Conservation (phyloP, 2,888 invertebrate species). For the Syrista parreyssii region DNA sequence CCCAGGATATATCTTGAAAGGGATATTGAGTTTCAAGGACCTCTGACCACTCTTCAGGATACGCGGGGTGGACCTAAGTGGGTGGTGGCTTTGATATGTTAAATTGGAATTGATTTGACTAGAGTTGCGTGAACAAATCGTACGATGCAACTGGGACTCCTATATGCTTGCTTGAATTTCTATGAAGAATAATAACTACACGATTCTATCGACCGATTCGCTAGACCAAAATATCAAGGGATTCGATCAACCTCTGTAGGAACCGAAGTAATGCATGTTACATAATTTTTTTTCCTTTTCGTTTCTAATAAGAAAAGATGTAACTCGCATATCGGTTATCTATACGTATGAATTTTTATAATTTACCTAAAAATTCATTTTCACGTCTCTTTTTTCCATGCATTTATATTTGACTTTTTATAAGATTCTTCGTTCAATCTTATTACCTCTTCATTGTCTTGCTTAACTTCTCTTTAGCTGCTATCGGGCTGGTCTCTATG, state of each 20-base stretch:
- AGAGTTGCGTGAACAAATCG: slow-evolving; percentile 46
- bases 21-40: slow-evolving; percentile 43
- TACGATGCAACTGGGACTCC: slow-evolving; percentile 42
- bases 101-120: slow-evolving; percentile 50
- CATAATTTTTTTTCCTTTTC: too few species aligned
- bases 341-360: neutral
- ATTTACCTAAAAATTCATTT: neutral
- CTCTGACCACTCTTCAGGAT: slow-evolving; percentile 36
- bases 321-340: neutral
- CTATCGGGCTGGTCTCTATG: slow-evolving; percentile 16
- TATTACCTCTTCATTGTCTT: neutral
- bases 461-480: neutral
- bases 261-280: too few species aligned
- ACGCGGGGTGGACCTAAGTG: slow-evolving; percentile 37
- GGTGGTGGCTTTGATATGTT: slow-evolving; percentile 58
- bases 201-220: neutral
- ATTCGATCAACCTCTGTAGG: too few species aligned
- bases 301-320: too few species aligned
- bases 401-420: neutral
- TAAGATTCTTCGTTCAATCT: neutral
- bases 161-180: slow-evolving; percentile 10
- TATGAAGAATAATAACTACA: slow-evolving; percentile 17
- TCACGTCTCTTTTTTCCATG: neutral
- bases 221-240: neutral
- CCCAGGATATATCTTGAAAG: slow-evolving; percentile 44